phyloP scores from a whole-genome alignment of 2,888 invertebrate species.

The Bhutanitis thaidina region DNA sequence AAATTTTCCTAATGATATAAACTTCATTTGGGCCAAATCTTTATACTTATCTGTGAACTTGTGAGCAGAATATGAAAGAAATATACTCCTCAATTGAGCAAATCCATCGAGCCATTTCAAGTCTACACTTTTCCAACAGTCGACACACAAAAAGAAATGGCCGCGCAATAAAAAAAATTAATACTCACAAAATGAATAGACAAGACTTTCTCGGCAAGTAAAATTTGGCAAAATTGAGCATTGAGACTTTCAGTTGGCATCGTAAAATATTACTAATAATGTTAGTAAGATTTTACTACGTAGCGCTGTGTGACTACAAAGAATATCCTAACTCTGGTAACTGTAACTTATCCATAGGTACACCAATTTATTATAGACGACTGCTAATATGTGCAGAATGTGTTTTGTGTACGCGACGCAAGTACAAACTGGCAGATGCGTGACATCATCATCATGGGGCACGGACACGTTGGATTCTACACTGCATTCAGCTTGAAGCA shows the following conservation, averaged over 20 bases:
- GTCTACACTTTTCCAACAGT: slow-evolving; percentile 8
- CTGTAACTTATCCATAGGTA: slow-evolving; percentile 67
- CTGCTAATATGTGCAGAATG: slow-evolving; percentile 36
- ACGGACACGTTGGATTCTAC: not conserved
- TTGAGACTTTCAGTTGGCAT: slow-evolving; percentile 74
- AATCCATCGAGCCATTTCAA: slow-evolving; percentile 34
- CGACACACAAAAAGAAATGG: slow-evolving; percentile 34
- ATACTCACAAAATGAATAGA: slow-evolving; percentile 57
- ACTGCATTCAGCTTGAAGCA: not conserved
- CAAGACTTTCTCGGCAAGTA: slow-evolving; percentile 73
- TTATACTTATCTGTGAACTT: slow-evolving; percentile 41
- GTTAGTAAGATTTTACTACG: slow-evolving; percentile 56
- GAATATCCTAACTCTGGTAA: slow-evolving; percentile 74
- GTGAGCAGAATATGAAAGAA: slow-evolving; percentile 43
- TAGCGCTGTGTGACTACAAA: slow-evolving; percentile 60
- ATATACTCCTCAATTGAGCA: slow-evolving; percentile 68
- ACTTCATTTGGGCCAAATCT: slow-evolving; percentile 56
- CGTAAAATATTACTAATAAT: slow-evolving; percentile 50
- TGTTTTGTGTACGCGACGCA: slow-evolving; percentile 32
- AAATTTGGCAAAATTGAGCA: slow-evolving; percentile 80
- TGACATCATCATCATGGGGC: not conserved
- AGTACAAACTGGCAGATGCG: slow-evolving; percentile 29
- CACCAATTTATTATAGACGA: slow-evolving; percentile 47
- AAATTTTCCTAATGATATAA: slow-evolving; percentile 57
- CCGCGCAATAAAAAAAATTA: slow-evolving; percentile 32